Conservation (phyloP, 2,113 vertebrate species). For the Uropsilus gracilis region DNA sequence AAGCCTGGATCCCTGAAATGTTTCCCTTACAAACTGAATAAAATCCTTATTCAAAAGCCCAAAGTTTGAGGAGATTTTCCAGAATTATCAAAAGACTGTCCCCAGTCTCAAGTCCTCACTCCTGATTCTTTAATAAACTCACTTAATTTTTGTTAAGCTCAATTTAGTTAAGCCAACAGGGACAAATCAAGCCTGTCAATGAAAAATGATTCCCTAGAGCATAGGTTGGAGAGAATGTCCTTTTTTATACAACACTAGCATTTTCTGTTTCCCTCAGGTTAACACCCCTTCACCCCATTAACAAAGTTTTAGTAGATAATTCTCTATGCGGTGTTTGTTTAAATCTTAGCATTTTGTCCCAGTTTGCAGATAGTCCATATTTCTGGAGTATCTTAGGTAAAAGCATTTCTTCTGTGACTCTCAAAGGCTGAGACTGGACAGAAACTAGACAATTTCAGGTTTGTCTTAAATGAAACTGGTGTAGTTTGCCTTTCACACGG, state of each 20-base stretch:
- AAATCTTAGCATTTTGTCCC: not conserved
- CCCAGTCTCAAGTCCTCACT: too few relatives aligned
- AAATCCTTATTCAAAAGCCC: too few relatives aligned
- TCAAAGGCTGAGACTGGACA: not conserved
- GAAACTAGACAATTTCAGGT: not conserved
- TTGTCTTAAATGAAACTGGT: not conserved
- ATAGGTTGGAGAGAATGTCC: not conserved
- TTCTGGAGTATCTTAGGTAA: slow-evolving; percentile 9
- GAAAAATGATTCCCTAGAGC: not conserved
- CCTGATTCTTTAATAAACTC: too few relatives aligned
- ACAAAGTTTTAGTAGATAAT: not conserved
- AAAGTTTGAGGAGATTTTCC: too few relatives aligned
- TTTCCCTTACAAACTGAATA: too few relatives aligned
- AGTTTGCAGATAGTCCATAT: not conserved
- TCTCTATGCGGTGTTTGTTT: not conserved
- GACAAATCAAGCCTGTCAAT: not conserved
- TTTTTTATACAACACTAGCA: not conserved
- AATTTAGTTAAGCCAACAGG: too few relatives aligned
- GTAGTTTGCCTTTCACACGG: not conserved
- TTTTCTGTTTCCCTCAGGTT: not conserved
- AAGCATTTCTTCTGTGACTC: not conserved
- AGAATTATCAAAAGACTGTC: too few relatives aligned
- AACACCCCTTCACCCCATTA: not conserved
- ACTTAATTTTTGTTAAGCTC: too few relatives aligned
- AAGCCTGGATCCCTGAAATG: too few relatives aligned